These are phyloP conservation scores for Eublepharis macularius DNA, from an alignment of 2,113 vertebrate genomes.

Conservation along the genomic window DNA sequence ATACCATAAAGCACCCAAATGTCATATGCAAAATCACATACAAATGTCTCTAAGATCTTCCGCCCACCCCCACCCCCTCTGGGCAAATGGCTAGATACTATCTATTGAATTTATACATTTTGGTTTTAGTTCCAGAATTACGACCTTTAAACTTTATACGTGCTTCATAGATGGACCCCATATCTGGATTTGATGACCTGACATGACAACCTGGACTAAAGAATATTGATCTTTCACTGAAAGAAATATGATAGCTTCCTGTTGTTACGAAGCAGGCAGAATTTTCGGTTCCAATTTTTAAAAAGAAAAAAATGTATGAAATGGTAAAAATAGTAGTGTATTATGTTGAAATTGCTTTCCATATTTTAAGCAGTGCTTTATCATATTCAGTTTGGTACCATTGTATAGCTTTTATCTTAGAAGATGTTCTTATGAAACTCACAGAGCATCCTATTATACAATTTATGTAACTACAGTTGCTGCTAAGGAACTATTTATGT, in stretches of 20 bases:
- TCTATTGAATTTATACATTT: not conserved
- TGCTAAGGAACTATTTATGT: not conserved
- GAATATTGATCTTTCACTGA: slow-evolving; percentile 8
- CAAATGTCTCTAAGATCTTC: not conserved
- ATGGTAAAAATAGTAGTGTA: slow-evolving; percentile 15
- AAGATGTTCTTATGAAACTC: not conserved
- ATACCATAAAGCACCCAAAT: not conserved
- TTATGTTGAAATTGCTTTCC: not conserved
- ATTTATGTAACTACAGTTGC: fast-evolving
- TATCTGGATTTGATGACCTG: not conserved
- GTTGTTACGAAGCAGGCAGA: not conserved
- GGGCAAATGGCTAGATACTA: not conserved
- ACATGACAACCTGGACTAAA: slow-evolving; percentile 8
- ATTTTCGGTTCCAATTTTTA: not conserved
- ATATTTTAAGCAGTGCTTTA: not conserved
- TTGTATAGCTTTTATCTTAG: not conserved
- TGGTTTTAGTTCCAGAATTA: not conserved
- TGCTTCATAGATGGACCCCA: not conserved
- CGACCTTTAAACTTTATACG: not conserved
- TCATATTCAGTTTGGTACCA: not conserved
- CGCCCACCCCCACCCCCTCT: too few relatives aligned
- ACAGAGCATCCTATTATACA: fast-evolving
- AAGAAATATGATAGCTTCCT: not conserved
- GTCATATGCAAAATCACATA: not conserved
- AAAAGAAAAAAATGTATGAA: not conserved